A percentile compares a stretch with the other conserved stretches of the same genome.
These are phyloP conservation scores for Lithophane semibrunnea DNA, from an alignment of 2,888 invertebrate genomes.

Conservation along the genomic window DNA sequence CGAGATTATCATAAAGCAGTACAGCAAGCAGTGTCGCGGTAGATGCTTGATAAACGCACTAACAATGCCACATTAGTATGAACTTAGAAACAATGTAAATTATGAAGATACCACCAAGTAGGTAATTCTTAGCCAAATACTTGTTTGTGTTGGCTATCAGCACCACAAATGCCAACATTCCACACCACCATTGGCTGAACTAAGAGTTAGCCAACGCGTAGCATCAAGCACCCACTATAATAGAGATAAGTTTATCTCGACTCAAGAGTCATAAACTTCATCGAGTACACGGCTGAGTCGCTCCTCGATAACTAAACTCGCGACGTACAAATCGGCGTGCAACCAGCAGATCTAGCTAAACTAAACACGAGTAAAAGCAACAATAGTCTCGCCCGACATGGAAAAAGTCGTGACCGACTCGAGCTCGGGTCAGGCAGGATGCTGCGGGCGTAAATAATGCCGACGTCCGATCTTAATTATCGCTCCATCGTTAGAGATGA, in stretches of 20 bases:
- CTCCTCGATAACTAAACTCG: slow-evolving; percentile 64
- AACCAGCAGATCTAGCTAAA: slow-evolving; percentile 74
- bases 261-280: slow-evolving; percentile 63
- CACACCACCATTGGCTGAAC: slow-evolving; percentile 39
- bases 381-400: slow-evolving; percentile 85
- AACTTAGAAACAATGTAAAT: slow-evolving; percentile 69
- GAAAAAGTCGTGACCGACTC: slow-evolving; percentile 88
- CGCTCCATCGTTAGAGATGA: slow-evolving; percentile 89
- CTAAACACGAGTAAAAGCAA: slow-evolving; percentile 82
- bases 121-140: slow-evolving; percentile 57
- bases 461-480: slow-evolving; percentile 89
- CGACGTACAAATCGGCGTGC: slow-evolving; percentile 66
- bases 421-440: slow-evolving; percentile 84
- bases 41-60: slow-evolving; percentile 67
- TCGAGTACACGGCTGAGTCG: slow-evolving; percentile 56
- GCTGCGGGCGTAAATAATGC: slow-evolving; percentile 90
- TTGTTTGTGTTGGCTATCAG: slow-evolving; percentile 44
- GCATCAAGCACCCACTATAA: slow-evolving; percentile 48
- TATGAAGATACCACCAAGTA: slow-evolving; percentile 60
- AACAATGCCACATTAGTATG: slow-evolving; percentile 70
- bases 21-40: slow-evolving; percentile 64
- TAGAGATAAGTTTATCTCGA: slow-evolving; percentile 65
- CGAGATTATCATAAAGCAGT: slow-evolving; percentile 73
- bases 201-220: slow-evolving; percentile 43
- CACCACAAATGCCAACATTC: slow-evolving; percentile 49